Evolutionary conservation across 1,140 invertebrate species (phyloP).

Genomic region (Zophobas atratus): DNA sequence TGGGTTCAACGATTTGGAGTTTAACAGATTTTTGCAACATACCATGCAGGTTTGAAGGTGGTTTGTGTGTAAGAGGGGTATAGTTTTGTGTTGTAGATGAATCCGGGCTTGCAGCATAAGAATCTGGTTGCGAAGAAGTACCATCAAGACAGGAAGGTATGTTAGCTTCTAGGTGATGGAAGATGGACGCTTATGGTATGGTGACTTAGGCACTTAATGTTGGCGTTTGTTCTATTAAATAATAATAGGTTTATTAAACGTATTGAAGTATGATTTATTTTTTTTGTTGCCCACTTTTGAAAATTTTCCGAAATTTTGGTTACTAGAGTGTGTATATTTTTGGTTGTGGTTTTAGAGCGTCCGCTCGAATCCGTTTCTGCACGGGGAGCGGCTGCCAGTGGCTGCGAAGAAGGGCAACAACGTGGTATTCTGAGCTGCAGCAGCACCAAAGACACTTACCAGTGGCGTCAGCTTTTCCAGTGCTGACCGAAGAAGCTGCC

Average conservation of each 20-base stretch:
- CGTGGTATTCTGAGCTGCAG: slow-evolving; percentile 64
- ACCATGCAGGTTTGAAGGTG: slow-evolving; percentile 68
- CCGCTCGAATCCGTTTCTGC: slow-evolving; percentile 81
- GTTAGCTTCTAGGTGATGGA: slow-evolving; percentile 8
- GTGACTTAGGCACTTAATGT: too few relatives aligned
- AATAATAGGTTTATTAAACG: too few relatives aligned
- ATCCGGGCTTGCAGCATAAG: slow-evolving; percentile 71
- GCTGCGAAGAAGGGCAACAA: slow-evolving; percentile 91
- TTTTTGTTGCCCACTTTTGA: too few relatives aligned
- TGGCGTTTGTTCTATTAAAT: too few relatives aligned
- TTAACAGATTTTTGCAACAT: slow-evolving; percentile 72
- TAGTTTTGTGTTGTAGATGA: slow-evolving; percentile 59
- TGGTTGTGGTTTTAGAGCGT: slow-evolving; percentile 54
- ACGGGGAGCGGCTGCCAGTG: slow-evolving; percentile 86
- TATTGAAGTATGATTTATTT: too few relatives aligned
- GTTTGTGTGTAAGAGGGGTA: neutral
- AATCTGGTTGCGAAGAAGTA: slow-evolving; percentile 87
- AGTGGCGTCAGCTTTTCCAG: slow-evolving; percentile 46
- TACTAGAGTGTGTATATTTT: too few relatives aligned
- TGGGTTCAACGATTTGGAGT: slow-evolving; percentile 69
- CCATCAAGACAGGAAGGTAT: slow-evolving; percentile 74
- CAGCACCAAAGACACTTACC: slow-evolving; percentile 31
- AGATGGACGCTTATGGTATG: neutral
- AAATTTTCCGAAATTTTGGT: too few relatives aligned
- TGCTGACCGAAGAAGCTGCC: slow-evolving; percentile 46